These are phyloP conservation scores for Tragelaphus imberbis DNA, from an alignment of 2,113 vertebrate genomes.

Conservation along the genomic window DNA sequence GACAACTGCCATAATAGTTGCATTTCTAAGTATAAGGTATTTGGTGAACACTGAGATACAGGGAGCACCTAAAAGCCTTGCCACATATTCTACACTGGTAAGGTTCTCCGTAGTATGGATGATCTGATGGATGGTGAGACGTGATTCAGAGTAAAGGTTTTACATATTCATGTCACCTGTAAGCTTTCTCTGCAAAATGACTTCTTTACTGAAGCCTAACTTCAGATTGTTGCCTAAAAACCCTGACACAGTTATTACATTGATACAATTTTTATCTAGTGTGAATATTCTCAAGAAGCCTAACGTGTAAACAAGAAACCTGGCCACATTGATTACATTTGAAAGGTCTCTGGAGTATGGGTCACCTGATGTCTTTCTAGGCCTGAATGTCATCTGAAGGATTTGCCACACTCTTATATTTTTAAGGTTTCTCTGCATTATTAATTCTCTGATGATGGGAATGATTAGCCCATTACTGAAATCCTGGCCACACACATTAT, in stretches of 20 bases:
- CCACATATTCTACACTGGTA: background rate
- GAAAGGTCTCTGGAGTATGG: background rate
- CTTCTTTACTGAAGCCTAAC: background rate
- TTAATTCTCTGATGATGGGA: background rate
- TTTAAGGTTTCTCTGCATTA: background rate
- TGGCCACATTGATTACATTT: background rate
- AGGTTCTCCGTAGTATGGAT: background rate
- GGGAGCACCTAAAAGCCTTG: background rate
- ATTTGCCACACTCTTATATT: background rate
- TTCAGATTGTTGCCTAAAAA: background rate
- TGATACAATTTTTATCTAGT: background rate
- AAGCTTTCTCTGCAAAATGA: background rate
- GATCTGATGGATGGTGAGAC: background rate
- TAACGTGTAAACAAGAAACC: background rate
- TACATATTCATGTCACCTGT: background rate
- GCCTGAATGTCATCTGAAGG: background rate
- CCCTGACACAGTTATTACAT: background rate
- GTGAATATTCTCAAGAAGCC: background rate
- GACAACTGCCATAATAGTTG: background rate
- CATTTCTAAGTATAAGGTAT: background rate
- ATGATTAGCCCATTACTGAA: background rate
- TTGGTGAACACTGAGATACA: background rate
- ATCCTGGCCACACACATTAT: background rate
- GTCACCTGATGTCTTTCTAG: background rate
- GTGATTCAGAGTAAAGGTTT: background rate